Percentiles rank a stretch among this genome's conserved stretches.
phyloP scores from a whole-genome alignment of 1,140 invertebrate species.

The Zaprionus nigranus region DNA sequence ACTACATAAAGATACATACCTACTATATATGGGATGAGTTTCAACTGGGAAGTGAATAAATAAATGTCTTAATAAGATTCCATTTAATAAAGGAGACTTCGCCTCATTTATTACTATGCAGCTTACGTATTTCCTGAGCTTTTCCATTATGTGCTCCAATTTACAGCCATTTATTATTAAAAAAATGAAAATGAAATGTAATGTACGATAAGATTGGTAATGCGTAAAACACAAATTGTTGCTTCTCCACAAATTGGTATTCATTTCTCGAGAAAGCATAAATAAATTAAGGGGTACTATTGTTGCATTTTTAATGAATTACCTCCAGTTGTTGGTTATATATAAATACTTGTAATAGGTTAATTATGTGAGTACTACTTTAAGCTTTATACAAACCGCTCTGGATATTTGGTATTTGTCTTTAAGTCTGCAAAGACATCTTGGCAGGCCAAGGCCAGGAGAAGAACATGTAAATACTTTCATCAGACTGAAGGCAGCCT shows the following conservation, averaged over 20 bases:
- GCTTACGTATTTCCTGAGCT: neutral
- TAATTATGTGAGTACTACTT: no score
- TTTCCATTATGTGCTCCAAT: neutral
- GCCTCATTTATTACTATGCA: neutral
- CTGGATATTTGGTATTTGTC: neutral
- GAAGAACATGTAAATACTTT: neutral
- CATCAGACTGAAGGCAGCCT: constrained; percentile 10
- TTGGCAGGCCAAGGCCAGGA: neutral
- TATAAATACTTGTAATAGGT: no score
- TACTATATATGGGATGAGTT: neutral
- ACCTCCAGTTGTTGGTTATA: neutral
- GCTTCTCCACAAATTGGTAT: neutral
- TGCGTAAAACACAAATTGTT: neutral
- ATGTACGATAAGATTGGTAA: neutral
- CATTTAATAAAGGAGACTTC: neutral
- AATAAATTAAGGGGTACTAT: neutral
- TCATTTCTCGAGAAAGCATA: neutral
- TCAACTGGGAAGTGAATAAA: neutral
- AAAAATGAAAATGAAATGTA: neutral
- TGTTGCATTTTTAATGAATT: neutral
- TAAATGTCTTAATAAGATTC: neutral
- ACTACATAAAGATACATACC: neutral
- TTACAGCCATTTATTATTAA: neutral
- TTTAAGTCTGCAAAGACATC: neutral
- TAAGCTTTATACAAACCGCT: neutral